Percentiles rank a stretch among this genome's conserved stretches.
phyloP scores from a whole-genome alignment of 1,140 invertebrate species.

The Odontomachus brunneus region DNA sequence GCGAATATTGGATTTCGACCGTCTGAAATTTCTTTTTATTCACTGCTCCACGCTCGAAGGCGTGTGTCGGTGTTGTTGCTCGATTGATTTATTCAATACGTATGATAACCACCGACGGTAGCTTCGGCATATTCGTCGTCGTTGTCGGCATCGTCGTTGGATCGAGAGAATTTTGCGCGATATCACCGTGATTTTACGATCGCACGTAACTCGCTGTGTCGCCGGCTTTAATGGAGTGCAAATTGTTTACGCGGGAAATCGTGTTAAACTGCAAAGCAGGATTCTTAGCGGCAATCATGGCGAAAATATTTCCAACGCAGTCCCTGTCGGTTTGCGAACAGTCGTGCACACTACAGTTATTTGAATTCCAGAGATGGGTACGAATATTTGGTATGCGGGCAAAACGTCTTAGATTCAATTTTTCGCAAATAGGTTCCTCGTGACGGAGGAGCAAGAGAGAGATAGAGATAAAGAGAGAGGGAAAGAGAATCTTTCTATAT shows the following conservation, averaged over 20 bases:
- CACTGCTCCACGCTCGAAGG: too few species aligned
- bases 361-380: conserved; percentile 54
- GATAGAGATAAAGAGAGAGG: too few species aligned
- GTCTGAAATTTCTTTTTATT: neutral
- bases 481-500: conserved; percentile 57
- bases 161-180: too few species aligned
- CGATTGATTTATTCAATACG: neutral
- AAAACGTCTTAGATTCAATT: conserved; percentile 60
- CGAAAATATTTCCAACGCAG: neutral
- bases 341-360: conserved; percentile 42
- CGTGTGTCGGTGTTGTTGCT: neutral
- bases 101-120: neutral
- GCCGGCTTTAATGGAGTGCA: neutral
- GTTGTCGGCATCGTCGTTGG: too few species aligned
- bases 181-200: neutral
- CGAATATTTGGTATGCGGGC: conserved; percentile 54
- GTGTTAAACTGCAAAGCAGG: neutral
- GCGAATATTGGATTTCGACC: conserved; percentile 16
- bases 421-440: conserved; percentile 52
- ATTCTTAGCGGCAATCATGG: conserved; percentile 2
- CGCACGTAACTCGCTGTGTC: neutral
- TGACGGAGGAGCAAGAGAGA: conserved; percentile 32
- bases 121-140: too few species aligned
- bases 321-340: conserved; percentile 25
- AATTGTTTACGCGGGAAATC: neutral